These are phyloP conservation scores for Muschampia plurimacula DNA, from an alignment of 2,888 invertebrate genomes.

Conservation along the genomic window DNA sequence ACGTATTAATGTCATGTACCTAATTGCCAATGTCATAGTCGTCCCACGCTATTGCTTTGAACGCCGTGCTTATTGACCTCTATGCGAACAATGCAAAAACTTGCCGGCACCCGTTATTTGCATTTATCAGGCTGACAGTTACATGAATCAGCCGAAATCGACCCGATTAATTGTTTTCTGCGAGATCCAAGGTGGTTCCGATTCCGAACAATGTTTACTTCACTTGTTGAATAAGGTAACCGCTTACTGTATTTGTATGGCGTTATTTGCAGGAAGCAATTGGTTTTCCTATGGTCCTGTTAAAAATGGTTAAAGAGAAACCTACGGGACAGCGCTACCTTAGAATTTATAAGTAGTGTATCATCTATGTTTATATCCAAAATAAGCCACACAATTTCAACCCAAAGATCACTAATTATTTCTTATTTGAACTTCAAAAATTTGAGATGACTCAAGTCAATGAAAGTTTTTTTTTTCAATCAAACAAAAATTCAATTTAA, in stretches of 20 bases:
- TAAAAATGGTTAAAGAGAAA: no score
- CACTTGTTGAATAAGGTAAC: not conserved
- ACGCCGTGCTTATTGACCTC: constrained; percentile 60
- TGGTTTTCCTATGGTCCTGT: not conserved
- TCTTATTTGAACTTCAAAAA: no score
- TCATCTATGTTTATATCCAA: no score
- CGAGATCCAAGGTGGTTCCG: not conserved
- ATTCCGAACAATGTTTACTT: not conserved
- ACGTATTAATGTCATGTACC: constrained; percentile 49
- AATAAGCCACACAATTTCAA: no score
- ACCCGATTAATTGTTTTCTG: constrained; percentile 10
- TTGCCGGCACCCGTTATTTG: constrained; percentile 36
- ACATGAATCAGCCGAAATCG: constrained; percentile 12
- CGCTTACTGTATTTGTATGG: not conserved
- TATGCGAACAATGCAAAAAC: constrained; percentile 56
- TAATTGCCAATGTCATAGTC: constrained; percentile 57
- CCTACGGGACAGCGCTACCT: no score
- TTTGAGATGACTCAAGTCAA: no score
- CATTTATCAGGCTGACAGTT: constrained; percentile 25
- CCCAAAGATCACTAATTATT: no score
- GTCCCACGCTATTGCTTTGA: constrained; percentile 70
- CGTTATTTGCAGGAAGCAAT: not conserved
- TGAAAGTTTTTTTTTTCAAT: no score
- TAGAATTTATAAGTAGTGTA: no score
- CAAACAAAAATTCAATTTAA: no score